Base-by-base conservation (phyloP, 1,140 invertebrate species). In the Lepidurus packardi region DNA sequence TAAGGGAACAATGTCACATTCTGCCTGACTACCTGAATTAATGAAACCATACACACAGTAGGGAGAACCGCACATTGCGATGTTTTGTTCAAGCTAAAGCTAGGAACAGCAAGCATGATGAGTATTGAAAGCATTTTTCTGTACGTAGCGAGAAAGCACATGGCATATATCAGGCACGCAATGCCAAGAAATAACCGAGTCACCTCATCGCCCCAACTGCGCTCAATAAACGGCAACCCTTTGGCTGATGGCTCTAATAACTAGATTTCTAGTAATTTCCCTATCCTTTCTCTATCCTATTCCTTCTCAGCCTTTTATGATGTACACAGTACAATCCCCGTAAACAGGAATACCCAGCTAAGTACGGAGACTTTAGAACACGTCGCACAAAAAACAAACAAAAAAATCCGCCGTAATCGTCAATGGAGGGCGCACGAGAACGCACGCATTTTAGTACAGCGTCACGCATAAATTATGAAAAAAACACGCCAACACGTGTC, bases 11-110 rank as follows among this genome's bases (percentile, higher is more conserved):
- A 65, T 65, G 53, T 65, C 53, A 65, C 53, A 65, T 65, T 65
- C 13, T 65, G 53, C 9, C 53, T 65, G 53, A 65, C 53, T 65
- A 65, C 53, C 53, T 65, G 53, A 65, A 65, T 65, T 65, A 65
- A 65, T 65, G 53, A 65, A 65, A 65, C 53, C 53, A n/a, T 65
- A 65, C 53, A 65, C 53, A 65, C 53, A 65, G 34, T 21, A 21
- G 53, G 16, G 21, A 21, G 53, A 65, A 65, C 53, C 53, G 53
- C 53, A 65, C 53, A 13, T 7, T 16, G 16, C 16, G 13, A 47
- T 47, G 45, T 65, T 65, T 65, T 65, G 53, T 65, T 65, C 53
- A 13, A 65, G 21, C 53, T 7, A 65, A 65, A 13, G 13, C 53
- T 7, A 34, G 34, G 34, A 34, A 34, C 34, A 34, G 1, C 34